phyloP scores from a whole-genome alignment of 2,888 invertebrate genomes.

The Temnothorax ravouxi region DNA sequence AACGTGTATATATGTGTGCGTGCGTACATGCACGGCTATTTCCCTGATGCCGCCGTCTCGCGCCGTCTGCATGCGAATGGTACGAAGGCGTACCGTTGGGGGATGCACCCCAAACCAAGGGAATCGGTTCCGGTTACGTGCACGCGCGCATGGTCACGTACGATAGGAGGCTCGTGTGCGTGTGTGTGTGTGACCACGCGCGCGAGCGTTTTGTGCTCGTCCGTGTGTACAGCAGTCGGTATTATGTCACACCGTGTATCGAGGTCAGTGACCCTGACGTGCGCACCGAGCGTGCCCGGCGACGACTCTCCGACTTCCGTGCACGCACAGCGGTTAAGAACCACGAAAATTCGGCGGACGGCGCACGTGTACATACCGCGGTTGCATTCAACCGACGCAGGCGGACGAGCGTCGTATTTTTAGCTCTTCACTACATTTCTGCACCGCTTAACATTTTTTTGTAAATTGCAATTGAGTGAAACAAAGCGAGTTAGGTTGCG shows the following conservation, averaged over 20 bases:
- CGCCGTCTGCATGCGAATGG: conserved; percentile 12
- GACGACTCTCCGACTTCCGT: conserved; percentile 76
- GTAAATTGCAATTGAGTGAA: neutral
- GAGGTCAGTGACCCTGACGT: conserved; percentile 84
- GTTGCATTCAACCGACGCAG: neutral
- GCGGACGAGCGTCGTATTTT: neutral
- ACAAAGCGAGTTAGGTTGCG: neutral
- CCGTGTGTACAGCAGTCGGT: conserved; percentile 66
- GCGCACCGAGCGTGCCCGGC: conserved; percentile 83
- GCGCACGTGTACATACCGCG: neutral
- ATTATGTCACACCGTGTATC: conserved; percentile 72
- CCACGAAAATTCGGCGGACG: conserved; percentile 57
- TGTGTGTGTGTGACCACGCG: neutral
- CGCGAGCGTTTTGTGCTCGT: conserved; percentile 59
- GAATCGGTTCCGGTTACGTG: conserved; percentile 50
- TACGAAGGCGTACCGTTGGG: conserved; percentile 26
- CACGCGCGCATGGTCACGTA: conserved; percentile 55
- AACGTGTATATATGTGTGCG: neutral
- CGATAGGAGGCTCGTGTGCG: neutral
- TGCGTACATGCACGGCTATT: neutral
- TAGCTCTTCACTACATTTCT: neutral
- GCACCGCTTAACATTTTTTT: neutral
- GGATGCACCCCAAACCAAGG: conserved; percentile 40
- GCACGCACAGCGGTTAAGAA: conserved; percentile 43
- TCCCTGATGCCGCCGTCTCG: neutral